Evolutionary conservation across 2,113 vertebrate species (phyloP), one percentile per base, ranked within the genome.

Genomic region (Colistium nudipinnis): DNA sequence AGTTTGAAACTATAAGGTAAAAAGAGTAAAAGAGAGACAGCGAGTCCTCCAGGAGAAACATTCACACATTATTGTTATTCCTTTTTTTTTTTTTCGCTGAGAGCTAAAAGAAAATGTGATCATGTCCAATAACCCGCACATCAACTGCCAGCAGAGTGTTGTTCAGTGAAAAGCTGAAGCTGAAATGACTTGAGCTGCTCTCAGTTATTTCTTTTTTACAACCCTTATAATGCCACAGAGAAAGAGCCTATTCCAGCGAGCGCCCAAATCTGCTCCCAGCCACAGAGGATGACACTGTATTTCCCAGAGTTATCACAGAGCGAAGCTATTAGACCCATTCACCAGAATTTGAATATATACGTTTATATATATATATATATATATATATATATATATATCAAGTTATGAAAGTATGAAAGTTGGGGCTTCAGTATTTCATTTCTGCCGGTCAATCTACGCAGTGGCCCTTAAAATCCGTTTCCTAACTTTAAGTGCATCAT

Each of bases 31-130:
- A 68, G 25, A 62, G 8, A 74, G 54, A 67, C 14, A 10, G 1
- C 11, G 27, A 0, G 2, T 54, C 20, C 1, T 36, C n/a, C 4
- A 0, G 6, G 16, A 35, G 22, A 31, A 41, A 48, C 48, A 24
- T 4, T 45, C 0, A 20, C 16, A 70, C 27, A 51, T 70, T 43
- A 47, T 38, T 8, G 6, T 55, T 67, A 9, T 69, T 76, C 28
- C 2, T 39, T 82, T 80, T 60, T 31, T 69, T 76, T 24, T 3
- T 39, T 82, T 80, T 60, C 27, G 24, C 68, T 76, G 64, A 57
- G 31, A 80, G 70, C 62, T 17, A 69, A 64, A 54, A 30, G 27
- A 33, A 47, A 67, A 70, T 60, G 59, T 51, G 54, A 27, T 64
- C 5, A 72, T 65, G 44, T 54, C 62, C 43, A 53, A 10, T 52